Percentiles rank a stretch among this genome's conserved stretches.
Conservation (phyloP, 1,140 invertebrate genomes). For the Rhagoletis zephyria region DNA sequence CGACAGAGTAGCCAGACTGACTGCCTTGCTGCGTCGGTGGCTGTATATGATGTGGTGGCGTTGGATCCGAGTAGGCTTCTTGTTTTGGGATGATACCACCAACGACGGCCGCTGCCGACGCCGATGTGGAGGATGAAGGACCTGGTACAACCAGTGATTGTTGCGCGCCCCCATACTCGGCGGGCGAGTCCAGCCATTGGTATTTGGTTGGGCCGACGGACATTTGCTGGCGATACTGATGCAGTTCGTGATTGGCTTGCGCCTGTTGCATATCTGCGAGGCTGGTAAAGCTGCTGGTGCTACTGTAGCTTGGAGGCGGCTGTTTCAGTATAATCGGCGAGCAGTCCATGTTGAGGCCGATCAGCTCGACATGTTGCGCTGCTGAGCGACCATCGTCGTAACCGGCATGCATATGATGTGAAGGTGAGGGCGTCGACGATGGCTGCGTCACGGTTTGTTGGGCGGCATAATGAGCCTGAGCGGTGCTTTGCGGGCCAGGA, state of each 20-base stretch:
- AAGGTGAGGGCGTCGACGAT: slow-evolving; percentile 66
- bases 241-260: slow-evolving; percentile 66
- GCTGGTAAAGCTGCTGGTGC: slow-evolving; percentile 65
- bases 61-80: slow-evolving; percentile 77
- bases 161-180: slow-evolving; percentile 68
- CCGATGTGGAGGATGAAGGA: slow-evolving; percentile 74
- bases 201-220: slow-evolving; percentile 74
- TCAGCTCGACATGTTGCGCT: slow-evolving; percentile 75
- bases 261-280: slow-evolving; percentile 63
- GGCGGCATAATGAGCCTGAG: slow-evolving; percentile 72
- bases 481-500: slow-evolving; percentile 65
- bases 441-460: slow-evolving; percentile 65
- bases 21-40: slow-evolving; percentile 57
- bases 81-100: slow-evolving; percentile 82
- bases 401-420: slow-evolving; percentile 62
- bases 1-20: slow-evolving; percentile 71
- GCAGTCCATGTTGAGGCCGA: slow-evolving; percentile 79
- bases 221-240: slow-evolving; percentile 68
- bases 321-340: slow-evolving; percentile 74
- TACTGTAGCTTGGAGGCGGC: slow-evolving; percentile 74
- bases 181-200: slow-evolving; percentile 77
- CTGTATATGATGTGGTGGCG: slow-evolving; percentile 58
- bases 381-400: slow-evolving; percentile 66
- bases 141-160: slow-evolving; percentile 75
- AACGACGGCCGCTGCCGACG: slow-evolving; percentile 66